Conservation (phyloP, 2,888 invertebrate species). For the Eupithecia centaureata region DNA sequence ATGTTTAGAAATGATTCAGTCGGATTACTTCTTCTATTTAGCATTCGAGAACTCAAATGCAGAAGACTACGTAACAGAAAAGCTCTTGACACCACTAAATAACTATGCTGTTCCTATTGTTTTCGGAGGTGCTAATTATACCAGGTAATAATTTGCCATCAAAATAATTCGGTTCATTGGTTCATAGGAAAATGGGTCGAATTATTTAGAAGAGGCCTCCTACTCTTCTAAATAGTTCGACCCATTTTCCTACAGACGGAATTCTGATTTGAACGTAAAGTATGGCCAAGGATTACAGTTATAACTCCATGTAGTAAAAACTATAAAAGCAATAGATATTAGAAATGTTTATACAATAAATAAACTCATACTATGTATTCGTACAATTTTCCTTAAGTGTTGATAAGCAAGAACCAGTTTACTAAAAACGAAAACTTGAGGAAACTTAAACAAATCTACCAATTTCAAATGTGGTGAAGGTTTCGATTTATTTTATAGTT, state of each 20-base stretch:
- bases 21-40: conserved; percentile 62
- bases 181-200: neutral
- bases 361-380: no score
- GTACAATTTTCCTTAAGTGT: no score
- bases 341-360: no score
- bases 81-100: conserved; percentile 63
- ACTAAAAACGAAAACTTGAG: neutral
- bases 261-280: neutral
- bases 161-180: neutral
- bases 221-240: neutral
- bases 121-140: conserved; percentile 85
- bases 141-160: conserved; percentile 4
- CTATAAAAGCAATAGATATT: no score
- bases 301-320: neutral
- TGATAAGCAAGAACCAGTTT: no score
- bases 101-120: conserved; percentile 85
- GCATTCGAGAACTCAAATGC: conserved; percentile 60
- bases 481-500: neutral
- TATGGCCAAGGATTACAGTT: neutral
- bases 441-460: neutral
- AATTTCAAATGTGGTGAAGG: neutral
- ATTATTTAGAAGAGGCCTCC: neutral
- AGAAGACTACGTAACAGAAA: conserved; percentile 64
- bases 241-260: neutral
- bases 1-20: conserved; percentile 36